Conservation (phyloP, 2,888 invertebrate genomes). For the Ochropleura plecta region DNA sequence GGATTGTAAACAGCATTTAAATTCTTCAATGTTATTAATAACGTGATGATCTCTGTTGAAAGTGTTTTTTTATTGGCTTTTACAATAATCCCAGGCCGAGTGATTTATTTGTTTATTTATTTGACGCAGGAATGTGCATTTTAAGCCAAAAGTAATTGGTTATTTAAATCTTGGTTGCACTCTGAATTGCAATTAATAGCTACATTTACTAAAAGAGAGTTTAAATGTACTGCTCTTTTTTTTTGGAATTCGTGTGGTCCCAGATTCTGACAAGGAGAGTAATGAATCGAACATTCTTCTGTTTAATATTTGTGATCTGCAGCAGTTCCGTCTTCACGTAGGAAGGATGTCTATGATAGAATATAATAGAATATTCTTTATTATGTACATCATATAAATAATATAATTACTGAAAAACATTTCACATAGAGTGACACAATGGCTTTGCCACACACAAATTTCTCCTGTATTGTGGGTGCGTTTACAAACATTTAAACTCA, state of each 20-base stretch:
- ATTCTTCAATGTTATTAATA: slow-evolving; percentile 36
- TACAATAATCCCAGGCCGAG: slow-evolving; percentile 20
- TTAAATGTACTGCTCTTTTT: not conserved
- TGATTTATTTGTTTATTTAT: slow-evolving; percentile 46
- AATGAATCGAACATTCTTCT: not conserved
- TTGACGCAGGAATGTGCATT: slow-evolving; percentile 6
- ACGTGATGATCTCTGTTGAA: slow-evolving; percentile 17
- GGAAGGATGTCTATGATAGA: too few relatives aligned
- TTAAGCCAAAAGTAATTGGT: slow-evolving; percentile 14
- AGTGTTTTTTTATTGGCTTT: slow-evolving; percentile 21
- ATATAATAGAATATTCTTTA: too few relatives aligned
- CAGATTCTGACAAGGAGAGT: not conserved
- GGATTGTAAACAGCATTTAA: slow-evolving; percentile 42
- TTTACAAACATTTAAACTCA: too few relatives aligned
- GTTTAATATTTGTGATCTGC: not conserved
- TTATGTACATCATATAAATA: too few relatives aligned
- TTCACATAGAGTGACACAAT: too few relatives aligned
- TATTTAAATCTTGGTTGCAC: slow-evolving; percentile 15
- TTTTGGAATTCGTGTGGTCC: not conserved
- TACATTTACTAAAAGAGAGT: not conserved
- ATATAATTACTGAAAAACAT: too few relatives aligned
- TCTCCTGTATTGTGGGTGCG: too few relatives aligned
- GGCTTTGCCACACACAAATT: too few relatives aligned
- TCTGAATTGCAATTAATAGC: slow-evolving; percentile 1
- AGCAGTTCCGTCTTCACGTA: too few relatives aligned